phyloP scores from a whole-genome alignment of 2,797 vertebrate species.

The Sebastes matsubarae region DNA sequence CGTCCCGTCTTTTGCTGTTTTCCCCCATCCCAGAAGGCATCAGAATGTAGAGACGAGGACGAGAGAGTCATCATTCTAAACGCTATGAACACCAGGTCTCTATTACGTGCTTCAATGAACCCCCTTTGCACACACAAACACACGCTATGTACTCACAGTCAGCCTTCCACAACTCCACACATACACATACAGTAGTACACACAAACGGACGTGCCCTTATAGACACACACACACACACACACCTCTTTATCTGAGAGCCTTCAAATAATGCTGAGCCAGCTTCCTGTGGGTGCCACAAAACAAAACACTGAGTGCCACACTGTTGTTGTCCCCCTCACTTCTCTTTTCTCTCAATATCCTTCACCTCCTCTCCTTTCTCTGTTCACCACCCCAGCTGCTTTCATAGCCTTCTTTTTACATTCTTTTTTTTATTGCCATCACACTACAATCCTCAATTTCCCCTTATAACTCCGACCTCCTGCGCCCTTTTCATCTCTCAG shows the following conservation, averaged over 20 bases:
- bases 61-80: slow-evolving; percentile 63
- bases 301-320: slow-evolving; percentile 28
- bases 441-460: slow-evolving; percentile 17
- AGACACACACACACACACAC: slow-evolving; percentile 13
- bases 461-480: slow-evolving; percentile 8
- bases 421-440: background rate
- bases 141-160: slow-evolving; percentile 27
- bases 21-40: slow-evolving; percentile 17
- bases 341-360: slow-evolving; percentile 40
- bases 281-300: slow-evolving; percentile 41
- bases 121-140: slow-evolving; percentile 22
- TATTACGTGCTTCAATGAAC: slow-evolving; percentile 69
- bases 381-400: slow-evolving; percentile 1
- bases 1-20: slow-evolving; percentile 20
- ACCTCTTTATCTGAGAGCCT: slow-evolving; percentile 50
- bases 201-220: background rate
- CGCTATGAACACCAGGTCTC: slow-evolving; percentile 58
- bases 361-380: slow-evolving; percentile 5
- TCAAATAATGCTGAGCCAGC: slow-evolving; percentile 69
- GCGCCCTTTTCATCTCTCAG: slow-evolving; percentile 5
- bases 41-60: slow-evolving; percentile 22
- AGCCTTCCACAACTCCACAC: slow-evolving; percentile 56
- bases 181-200: slow-evolving; percentile 36
- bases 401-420: slow-evolving; percentile 14
- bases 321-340: slow-evolving; percentile 46